Conservation (phyloP, 2,113 vertebrate genomes). For the Vulpes ferrilata region DNA sequence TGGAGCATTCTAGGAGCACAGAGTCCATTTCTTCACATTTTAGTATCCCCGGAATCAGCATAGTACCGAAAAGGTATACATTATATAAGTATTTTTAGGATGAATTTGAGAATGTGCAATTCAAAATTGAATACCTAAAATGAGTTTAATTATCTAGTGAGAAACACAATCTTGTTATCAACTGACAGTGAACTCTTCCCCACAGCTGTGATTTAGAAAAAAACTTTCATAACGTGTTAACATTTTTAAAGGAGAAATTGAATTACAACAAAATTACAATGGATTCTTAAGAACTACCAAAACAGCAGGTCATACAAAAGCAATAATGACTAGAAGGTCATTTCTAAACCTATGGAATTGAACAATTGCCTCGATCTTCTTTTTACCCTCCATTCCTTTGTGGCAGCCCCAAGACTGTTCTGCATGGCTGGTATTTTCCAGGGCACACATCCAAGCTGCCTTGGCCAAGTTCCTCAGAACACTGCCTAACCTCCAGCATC, state of each 20-base stretch:
- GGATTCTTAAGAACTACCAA: constrained; percentile 30
- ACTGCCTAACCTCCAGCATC: not conserved
- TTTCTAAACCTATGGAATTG: not conserved
- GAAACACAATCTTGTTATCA: constrained; percentile 18
- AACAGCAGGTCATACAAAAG: not conserved
- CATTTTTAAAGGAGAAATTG: not conserved
- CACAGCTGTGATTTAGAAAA: constrained; percentile 72
- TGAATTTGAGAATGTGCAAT: not conserved
- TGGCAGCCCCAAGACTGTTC: not conserved
- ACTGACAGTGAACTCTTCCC: constrained; percentile 28
- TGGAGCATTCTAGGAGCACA: not conserved
- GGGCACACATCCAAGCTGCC: not conserved
- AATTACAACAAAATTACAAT: not conserved
- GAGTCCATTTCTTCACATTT: not conserved
- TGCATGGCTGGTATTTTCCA: not conserved
- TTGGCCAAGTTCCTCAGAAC: not conserved
- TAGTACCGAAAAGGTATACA: not conserved
- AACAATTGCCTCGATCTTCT: not conserved
- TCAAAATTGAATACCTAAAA: not conserved
- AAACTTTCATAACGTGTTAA: constrained; percentile 67
- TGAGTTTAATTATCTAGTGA: constrained; percentile 37
- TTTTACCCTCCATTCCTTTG: not conserved
- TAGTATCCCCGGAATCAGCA: not conserved
- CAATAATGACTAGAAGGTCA: constrained; percentile 13
- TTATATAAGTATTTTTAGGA: not conserved